These are phyloP conservation scores for Gallinago paraguaiae DNA, from an alignment of 2,113 vertebrate genomes.

Conservation along the genomic window DNA sequence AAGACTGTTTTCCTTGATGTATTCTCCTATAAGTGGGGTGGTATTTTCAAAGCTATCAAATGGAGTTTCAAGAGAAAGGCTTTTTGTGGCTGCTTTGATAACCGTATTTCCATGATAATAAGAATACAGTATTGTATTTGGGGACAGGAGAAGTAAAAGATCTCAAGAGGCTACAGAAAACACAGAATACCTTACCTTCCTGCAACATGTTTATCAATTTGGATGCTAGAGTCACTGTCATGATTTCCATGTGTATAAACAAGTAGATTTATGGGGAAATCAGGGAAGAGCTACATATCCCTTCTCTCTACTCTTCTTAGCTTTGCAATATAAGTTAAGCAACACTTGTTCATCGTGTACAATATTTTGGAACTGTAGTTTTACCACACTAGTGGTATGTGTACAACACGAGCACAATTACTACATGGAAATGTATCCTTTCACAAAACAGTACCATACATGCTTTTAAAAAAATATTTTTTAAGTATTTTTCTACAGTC, in stretches of 20 bases:
- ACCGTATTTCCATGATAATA: background rate
- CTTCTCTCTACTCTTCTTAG: background rate
- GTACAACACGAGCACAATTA: background rate
- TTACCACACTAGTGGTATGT: background rate
- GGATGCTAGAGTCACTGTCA: background rate
- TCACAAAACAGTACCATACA: accelerated
- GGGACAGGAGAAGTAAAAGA: background rate
- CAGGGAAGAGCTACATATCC: background rate
- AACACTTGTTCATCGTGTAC: background rate
- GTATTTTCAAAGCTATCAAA: background rate
- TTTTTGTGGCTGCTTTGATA: background rate
- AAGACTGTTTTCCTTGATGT: background rate
- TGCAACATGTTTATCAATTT: background rate
- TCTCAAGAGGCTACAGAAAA: background rate
- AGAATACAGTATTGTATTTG: background rate
- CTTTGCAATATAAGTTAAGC: background rate
- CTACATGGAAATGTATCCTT: background rate
- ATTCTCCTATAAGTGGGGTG: background rate
- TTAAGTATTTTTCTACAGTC: background rate
- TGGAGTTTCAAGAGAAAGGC: background rate
- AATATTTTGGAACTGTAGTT: background rate
- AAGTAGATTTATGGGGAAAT: background rate
- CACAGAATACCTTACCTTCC: background rate
- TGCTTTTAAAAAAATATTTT: background rate
- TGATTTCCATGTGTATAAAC: background rate